Percentiles rank a stretch among this genome's conserved stretches.
Evolutionary conservation across 2,888 invertebrate genomes (phyloP).

Genomic region (Notodonta ziczac): DNA sequence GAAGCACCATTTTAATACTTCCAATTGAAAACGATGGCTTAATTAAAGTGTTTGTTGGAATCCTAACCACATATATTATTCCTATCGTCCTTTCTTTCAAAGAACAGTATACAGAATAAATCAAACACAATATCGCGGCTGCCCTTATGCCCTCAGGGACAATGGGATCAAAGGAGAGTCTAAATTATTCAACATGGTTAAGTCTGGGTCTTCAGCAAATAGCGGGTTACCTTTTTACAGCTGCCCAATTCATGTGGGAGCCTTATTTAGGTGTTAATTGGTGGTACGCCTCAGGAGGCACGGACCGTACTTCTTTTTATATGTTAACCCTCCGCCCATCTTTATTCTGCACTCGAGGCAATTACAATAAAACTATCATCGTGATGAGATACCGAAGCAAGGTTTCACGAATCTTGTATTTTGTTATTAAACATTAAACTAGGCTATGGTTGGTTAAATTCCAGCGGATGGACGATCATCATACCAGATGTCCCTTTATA

Average conservation of each 20-base stretch:
- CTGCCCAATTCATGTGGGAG: constrained; percentile 39
- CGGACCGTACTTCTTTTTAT: constrained; percentile 28
- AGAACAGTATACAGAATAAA: constrained; percentile 40
- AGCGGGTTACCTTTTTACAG: constrained; percentile 51
- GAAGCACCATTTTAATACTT: not conserved
- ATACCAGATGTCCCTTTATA: not conserved
- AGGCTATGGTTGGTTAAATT: not conserved
- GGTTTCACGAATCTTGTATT: not conserved
- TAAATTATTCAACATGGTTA: constrained; percentile 53
- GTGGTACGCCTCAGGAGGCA: constrained; percentile 41
- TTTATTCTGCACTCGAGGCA: not conserved
- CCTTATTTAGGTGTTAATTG: constrained; percentile 51
- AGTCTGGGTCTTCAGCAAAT: constrained; percentile 46
- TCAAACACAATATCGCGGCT: constrained; percentile 47
- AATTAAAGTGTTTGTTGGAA: constrained; percentile 10
- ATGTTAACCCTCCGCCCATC: constrained; percentile 10
- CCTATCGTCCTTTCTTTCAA: constrained; percentile 13
- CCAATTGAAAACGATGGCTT: not conserved
- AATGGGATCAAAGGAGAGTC: constrained; percentile 53
- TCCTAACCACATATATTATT: constrained; percentile 19
- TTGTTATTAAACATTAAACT: not conserved
- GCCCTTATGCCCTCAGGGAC: constrained; percentile 43
- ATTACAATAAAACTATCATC: not conserved
- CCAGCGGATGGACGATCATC: not conserved
- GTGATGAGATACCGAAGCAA: not conserved